Base-by-base conservation (phyloP, 2,797 vertebrate species). In the Typhlichthys eigenmanni region DNA sequence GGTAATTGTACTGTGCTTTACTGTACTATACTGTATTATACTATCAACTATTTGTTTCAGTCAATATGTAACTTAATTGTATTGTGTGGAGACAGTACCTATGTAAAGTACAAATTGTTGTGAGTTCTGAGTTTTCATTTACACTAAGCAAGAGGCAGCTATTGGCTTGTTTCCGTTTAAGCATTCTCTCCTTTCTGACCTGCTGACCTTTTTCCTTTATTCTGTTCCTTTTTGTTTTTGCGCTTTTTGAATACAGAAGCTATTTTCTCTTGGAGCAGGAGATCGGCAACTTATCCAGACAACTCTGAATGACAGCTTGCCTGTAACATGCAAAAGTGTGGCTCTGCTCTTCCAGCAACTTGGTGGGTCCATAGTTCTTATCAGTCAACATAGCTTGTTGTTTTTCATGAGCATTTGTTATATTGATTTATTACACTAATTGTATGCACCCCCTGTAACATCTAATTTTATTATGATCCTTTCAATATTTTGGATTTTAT, bases 271-370 rank as follows among this genome's bases (percentile, higher is more conserved):
- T 80, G 98, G 98, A 88, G 97, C 95, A 56, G 97, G 97, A 83
- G 98, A 99, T 78, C 90, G 96, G 51, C 98, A 99, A 64, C 91
- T 99, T 85, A 96, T 99, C 85, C 98, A 99, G 88, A 97, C 95
- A 12, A 96, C 97, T 78, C 90, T 98, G 19, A 95, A 95, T 5
- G 93, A 95, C 47, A 96, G 90, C 14, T 89, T 99, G 81, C 98
- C 98, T 29, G 92, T 99, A 72, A 98, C 96, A 62, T 92, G 92
- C 83, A 96, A 95, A 86, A 99, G 96, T 64, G 95, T 97, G 71
- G 95, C 95, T 66, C 92, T 99, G 75, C 94, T 99, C 79, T 98
- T 99, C 91, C 97, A 98, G 84, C 98, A 99, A 68, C 87, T 99
- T 58, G 98, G 98, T 99, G 92, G 73, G 95, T 94, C 49, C 47